These are phyloP conservation scores for Lepidurus apus DNA, from an alignment of 1,140 invertebrate genomes.

Conservation along the genomic window DNA sequence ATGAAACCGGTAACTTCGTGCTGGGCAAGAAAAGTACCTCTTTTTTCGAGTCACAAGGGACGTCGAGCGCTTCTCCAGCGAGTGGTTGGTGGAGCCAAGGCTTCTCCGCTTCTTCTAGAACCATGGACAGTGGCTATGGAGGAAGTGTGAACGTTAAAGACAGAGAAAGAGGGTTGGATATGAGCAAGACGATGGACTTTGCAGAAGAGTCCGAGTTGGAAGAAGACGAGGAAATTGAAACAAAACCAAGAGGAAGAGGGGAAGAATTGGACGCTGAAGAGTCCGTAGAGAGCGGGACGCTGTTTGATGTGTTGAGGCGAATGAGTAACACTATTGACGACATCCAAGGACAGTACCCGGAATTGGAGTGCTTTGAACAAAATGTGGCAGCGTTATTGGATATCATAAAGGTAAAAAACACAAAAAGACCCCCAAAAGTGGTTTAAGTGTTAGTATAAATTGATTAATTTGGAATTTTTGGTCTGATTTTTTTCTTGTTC, in stretches of 20 bases:
- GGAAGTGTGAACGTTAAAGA: slow-evolving; percentile 28
- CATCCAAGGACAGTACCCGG: slow-evolving; percentile 48
- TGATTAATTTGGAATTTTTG: not conserved
- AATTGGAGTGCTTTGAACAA: slow-evolving; percentile 46
- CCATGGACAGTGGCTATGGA: slow-evolving; percentile 33
- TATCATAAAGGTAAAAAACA: slow-evolving; percentile 36
- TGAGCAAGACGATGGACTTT: slow-evolving; percentile 22
- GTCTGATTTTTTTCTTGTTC: not conserved
- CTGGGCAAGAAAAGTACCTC: slow-evolving; percentile 16
- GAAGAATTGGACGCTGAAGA: slow-evolving; percentile 25
- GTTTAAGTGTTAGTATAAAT: not conserved
- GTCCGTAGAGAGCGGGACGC: slow-evolving; percentile 6
- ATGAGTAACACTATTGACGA: slow-evolving; percentile 43
- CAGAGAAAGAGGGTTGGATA: not conserved
- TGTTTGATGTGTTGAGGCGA: slow-evolving; percentile 22
- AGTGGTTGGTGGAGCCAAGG: slow-evolving; percentile 23
- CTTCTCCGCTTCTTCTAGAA: not conserved
- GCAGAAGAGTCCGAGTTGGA: slow-evolving; percentile 32
- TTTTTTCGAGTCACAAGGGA: not conserved
- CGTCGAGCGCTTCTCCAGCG: slow-evolving; percentile 19
- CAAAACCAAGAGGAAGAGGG: not conserved
- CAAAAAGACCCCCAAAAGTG: not conserved
- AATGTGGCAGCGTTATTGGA: slow-evolving; percentile 40
- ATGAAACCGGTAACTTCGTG: slow-evolving; percentile 29
- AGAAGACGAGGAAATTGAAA: slow-evolving; percentile 35